Evolutionary conservation across 2,797 vertebrate genomes (phyloP).

Genomic region (Lophura swinhoii): DNA sequence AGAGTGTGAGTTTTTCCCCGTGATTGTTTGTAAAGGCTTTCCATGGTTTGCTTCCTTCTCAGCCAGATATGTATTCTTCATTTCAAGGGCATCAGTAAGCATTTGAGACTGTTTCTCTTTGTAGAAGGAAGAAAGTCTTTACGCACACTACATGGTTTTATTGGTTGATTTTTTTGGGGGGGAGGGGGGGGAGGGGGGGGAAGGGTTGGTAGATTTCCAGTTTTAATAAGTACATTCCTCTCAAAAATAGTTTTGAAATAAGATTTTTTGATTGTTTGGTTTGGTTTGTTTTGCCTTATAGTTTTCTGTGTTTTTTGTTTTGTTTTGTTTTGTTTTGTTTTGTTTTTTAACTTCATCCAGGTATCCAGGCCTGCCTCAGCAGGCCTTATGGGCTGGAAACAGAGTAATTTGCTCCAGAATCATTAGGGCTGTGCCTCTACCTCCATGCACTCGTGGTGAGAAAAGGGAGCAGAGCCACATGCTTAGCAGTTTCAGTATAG

Average conservation of each 20-base stretch:
- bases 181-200: too few species aligned
- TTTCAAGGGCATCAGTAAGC: not conserved
- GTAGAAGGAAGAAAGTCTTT: not conserved
- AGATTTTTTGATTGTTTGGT: not conserved
- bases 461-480: not conserved
- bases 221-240: accelerated
- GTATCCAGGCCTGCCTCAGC: not conserved
- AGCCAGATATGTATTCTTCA: not conserved
- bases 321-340: too few species aligned
- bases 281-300: not conserved
- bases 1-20: accelerated
- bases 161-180: too few species aligned
- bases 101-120: not conserved
- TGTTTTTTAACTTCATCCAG: not conserved
- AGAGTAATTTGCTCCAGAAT: not conserved
- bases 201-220: not conserved
- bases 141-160: not conserved
- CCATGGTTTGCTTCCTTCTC: not conserved
- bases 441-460: not conserved
- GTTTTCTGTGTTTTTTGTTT: not conserved
- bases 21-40: not conserved
- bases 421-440: not conserved
- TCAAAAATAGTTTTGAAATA: not conserved
- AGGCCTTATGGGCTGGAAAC: not conserved
- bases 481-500: not conserved